Evolutionary conservation across 2,888 invertebrate genomes (phyloP).

Genomic region (Euzetes globulus): DNA sequence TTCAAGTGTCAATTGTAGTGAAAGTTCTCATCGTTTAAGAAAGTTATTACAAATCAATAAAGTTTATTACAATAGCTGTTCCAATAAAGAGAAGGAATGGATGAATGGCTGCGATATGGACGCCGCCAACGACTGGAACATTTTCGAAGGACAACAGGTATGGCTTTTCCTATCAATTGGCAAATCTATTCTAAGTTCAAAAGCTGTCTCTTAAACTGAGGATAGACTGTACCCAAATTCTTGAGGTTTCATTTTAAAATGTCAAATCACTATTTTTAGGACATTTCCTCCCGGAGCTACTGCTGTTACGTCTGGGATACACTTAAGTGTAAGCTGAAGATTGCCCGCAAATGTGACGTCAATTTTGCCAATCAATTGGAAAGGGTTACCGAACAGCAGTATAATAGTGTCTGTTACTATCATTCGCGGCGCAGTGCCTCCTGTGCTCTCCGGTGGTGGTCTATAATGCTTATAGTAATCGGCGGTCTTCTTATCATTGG

Average conservation of each 20-base stretch:
- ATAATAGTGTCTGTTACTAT: constrained; percentile 17
- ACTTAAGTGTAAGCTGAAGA: constrained; percentile 19
- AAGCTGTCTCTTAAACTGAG: too few species aligned
- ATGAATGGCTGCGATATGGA: constrained; percentile 11
- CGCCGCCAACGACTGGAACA: constrained; percentile 3
- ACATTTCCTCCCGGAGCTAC: constrained; percentile 6
- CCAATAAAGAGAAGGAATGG: not conserved
- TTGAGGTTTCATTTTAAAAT: too few species aligned
- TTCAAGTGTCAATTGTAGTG: too few species aligned
- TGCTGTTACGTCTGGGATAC: constrained; percentile 33
- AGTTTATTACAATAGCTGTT: not conserved
- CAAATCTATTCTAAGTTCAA: not conserved
- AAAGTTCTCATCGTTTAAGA: too few species aligned
- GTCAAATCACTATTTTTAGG: not conserved
- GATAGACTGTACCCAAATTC: too few species aligned
- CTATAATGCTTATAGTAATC: constrained; percentile 24
- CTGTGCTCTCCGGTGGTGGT: constrained; percentile 33
- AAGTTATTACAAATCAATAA: too few species aligned
- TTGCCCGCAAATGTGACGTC: constrained; percentile 23
- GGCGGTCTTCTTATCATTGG: not conserved
- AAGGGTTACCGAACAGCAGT: constrained; percentile 24
- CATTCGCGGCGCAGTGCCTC: not conserved
- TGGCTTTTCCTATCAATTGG: not conserved
- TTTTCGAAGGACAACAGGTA: constrained; percentile 13
- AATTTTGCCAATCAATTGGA: constrained; percentile 21